Base-by-base conservation (phyloP, 2,113 vertebrate species). In the Poeciliopsis turrubarensis region DNA sequence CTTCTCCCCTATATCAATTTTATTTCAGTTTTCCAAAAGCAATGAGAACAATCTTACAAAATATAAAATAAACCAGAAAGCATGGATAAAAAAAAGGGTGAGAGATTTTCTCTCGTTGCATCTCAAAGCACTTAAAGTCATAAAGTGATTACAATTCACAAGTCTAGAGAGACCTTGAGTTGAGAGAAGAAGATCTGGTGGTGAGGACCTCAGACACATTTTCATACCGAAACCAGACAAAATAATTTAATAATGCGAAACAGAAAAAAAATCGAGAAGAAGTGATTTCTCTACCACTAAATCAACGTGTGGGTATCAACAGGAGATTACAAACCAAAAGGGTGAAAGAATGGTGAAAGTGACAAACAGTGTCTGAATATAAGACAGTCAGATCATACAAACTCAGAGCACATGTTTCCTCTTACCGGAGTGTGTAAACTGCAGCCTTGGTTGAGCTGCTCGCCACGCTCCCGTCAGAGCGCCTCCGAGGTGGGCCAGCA, bases 351-450 rank as follows among this genome's bases (percentile, higher is more conserved):
- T 22, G 22, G 47, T 8, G 5, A 54, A 51, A 54, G 47, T 54
- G 7, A 54, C 10, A 54, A 54, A 54, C 25, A 19, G 5, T 54
- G 17, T 54, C 47, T 54, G 15, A 8, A 22, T 25, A 22, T 62
- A 0, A 51, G 68, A 83, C 69, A 37, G 25, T 34, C 15, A 51
- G 32, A 61, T 51, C 29, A 27, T 4, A 69, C 69, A 61, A 26
- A 26, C 39, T 41, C n/a, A 57, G 68, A 62, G 4, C 15, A 62
- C 29, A 57, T 41, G 70, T 13, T 73, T 73, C 5, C 25, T 80
- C 90, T 89, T 91, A 94, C 93, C 93, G 11, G 93, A 81, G 80
- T 92, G 86, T 17, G 88, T 92, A 88, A 94, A 91, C 90, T 93
- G 93, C 60, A 94, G 88, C 47, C 93, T 87, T 51, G 93, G 93